Conservation (phyloP, 2,113 vertebrate species). For the Sceloporus tristichus region DNA sequence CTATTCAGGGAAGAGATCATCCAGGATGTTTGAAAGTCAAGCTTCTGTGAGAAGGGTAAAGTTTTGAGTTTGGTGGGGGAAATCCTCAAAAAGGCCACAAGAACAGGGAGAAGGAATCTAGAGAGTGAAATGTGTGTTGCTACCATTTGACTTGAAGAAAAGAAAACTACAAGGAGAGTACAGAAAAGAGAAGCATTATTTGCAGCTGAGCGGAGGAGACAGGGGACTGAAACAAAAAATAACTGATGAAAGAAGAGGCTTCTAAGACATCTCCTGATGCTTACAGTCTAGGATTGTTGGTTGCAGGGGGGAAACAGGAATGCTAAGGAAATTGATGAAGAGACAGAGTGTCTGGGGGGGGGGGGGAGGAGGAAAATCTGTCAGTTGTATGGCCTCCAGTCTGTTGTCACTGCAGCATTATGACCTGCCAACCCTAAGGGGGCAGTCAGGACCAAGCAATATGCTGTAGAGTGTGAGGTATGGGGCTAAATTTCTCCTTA, state of each 20-base stretch:
- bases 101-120: neutral
- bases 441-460: neutral
- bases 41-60: neutral
- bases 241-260: neutral
- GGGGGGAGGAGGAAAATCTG: too few relatives aligned
- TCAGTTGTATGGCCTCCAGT: neutral
- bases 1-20: neutral
- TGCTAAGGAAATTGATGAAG: neutral
- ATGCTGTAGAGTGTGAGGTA: neutral
- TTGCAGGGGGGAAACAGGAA: neutral
- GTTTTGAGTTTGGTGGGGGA: too few relatives aligned
- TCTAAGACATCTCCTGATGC: neutral
- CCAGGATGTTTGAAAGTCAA: neutral
- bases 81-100: too few relatives aligned
- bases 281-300: neutral
- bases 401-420: neutral
- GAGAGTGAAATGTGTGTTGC: neutral
- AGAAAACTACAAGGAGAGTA: neutral
- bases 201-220: neutral
- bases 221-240: neutral
- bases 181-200: too few relatives aligned
- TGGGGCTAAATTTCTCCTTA: neutral
- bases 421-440: neutral
- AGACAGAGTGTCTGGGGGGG: neutral
- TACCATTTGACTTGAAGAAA: neutral